These are phyloP conservation scores for Procapra przewalskii DNA, from an alignment of 2,113 vertebrate genomes.

Conservation along the genomic window DNA sequence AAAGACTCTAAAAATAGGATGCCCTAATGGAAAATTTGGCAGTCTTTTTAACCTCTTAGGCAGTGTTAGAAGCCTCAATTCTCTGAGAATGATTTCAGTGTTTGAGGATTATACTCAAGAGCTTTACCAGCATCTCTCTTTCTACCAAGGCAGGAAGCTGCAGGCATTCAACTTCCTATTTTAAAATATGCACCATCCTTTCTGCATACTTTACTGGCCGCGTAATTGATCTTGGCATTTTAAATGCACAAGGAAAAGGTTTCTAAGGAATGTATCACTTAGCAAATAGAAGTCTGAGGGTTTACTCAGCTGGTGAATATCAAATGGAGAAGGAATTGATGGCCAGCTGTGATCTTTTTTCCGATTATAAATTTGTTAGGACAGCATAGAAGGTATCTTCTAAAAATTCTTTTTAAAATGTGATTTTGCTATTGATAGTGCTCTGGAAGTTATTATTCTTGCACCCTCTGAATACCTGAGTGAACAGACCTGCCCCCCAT, in stretches of 20 bases:
- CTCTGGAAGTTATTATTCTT: background rate
- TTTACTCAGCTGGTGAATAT: background rate
- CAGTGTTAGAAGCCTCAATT: background rate
- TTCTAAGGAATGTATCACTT: slow-evolving; percentile 56
- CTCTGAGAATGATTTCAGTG: slow-evolving; percentile 13
- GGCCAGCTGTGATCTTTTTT: background rate
- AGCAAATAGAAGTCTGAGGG: background rate
- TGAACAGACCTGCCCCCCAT: background rate
- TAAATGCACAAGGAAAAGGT: slow-evolving; percentile 34
- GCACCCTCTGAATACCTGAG: background rate
- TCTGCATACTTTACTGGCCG: slow-evolving; percentile 38
- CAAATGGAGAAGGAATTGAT: background rate
- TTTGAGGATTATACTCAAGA: background rate
- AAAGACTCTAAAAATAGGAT: slow-evolving; percentile 65
- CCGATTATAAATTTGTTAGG: background rate
- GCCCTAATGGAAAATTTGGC: slow-evolving; percentile 62
- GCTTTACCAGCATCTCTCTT: background rate
- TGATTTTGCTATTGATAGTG: background rate
- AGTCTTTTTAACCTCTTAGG: background rate
- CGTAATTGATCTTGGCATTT: slow-evolving; percentile 19
- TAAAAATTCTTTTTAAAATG: background rate
- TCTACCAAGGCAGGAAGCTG: background rate
- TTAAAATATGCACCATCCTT: slow-evolving; percentile 42
- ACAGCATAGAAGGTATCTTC: background rate
- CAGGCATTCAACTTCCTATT: background rate